Conservation (phyloP, 2,113 vertebrate genomes). For the Calyptomena viridis region DNA sequence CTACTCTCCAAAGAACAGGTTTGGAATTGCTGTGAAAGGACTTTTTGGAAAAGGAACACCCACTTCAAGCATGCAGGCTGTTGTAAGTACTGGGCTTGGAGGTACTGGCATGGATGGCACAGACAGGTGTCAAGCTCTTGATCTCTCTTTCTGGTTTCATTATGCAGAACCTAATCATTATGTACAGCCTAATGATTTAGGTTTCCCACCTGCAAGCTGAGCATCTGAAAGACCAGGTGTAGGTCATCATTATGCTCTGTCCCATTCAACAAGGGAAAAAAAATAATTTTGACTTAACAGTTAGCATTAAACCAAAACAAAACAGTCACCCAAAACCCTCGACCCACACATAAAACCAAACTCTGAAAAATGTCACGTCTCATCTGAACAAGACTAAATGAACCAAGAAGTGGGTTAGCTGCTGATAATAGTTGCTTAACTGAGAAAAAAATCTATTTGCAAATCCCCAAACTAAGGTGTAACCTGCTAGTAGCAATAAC, state of each 20-base stretch:
- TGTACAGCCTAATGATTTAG: background rate
- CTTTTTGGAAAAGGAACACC: background rate
- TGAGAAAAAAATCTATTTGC: background rate
- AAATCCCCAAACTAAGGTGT: conserved; percentile 11
- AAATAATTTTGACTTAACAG: background rate
- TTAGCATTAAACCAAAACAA: background rate
- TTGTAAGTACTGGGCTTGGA: background rate
- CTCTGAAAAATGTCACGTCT: background rate
- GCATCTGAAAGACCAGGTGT: background rate
- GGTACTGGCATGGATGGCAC: background rate
- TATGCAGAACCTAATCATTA: background rate
- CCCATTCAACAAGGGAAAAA: background rate
- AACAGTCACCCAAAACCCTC: background rate
- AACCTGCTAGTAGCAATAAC: background rate
- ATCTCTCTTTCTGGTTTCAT: background rate
- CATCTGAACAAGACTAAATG: background rate
- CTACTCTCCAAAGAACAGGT: background rate
- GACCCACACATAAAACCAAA: background rate
- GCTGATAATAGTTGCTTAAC: background rate
- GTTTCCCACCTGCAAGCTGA: background rate
- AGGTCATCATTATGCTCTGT: background rate
- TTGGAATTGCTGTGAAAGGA: background rate
- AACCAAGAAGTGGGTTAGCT: background rate
- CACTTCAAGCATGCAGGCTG: background rate
- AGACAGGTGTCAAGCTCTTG: background rate